Evolutionary conservation across 2,888 invertebrate genomes (phyloP).

Genomic region (Trachelus stipa): DNA sequence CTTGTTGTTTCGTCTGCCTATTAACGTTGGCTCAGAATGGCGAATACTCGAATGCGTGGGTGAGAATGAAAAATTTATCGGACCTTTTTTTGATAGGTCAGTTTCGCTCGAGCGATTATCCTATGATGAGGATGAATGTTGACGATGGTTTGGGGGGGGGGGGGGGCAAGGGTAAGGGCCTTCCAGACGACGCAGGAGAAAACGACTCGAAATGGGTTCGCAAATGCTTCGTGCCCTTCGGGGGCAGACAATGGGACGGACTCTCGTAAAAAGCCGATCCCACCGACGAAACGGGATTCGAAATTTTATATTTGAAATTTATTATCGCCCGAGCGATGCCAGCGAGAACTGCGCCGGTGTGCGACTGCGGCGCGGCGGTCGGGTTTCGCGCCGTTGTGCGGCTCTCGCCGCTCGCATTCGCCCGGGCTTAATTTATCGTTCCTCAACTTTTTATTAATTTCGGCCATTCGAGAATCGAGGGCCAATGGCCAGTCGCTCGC

Average conservation of each 20-base stretch:
- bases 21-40: neutral
- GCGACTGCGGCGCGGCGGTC: conserved; percentile 20
- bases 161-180: neutral
- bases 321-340: conserved; percentile 54
- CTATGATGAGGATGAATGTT: neutral
- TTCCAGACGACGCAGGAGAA: neutral
- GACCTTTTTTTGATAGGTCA: neutral
- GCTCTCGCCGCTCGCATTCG: conserved; percentile 34
- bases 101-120: neutral
- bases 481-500: conserved; percentile 2
- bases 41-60: neutral
- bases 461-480: conserved; percentile 55
- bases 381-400: conserved; percentile 4
- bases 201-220: neutral
- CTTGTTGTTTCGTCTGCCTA: too few relatives aligned
- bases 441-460: conserved; percentile 67
- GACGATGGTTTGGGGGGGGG: neutral
- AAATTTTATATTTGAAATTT: conserved; percentile 66
- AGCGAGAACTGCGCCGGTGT: conserved; percentile 11
- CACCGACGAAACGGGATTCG: conserved; percentile 41
- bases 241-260: conserved; percentile 39
- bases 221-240: neutral
- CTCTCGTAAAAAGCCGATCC: conserved; percentile 45
- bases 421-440: conserved; percentile 65
- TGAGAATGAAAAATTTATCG: neutral